Evolutionary conservation across 2,888 invertebrate species (phyloP), one percentile per base, ranked within the genome.

Genomic region (Brachycybe producta): DNA sequence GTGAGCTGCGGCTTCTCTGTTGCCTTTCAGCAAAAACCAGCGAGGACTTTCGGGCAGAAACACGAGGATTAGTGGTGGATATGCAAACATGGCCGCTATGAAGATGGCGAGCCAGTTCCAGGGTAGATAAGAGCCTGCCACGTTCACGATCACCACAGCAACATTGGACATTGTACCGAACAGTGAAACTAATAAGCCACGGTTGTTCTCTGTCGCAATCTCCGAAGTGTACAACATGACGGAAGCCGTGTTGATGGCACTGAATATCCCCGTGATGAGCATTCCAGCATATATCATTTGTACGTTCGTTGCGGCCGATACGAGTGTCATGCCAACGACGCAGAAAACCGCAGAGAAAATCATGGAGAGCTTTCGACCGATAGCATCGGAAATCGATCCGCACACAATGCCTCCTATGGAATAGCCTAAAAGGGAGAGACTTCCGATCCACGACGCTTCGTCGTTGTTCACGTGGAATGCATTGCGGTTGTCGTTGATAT

Each of bases 181-280:
- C 62, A 81, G 85, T 43, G 85, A 83, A 3, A 92, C 94, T 26
- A 94, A 72, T 13, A 84, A 80, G 5, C 94, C 94, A 54, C 95
- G 75, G 11, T 90, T 82, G 72, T 91, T 86, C 1, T 91, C 84
- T 63, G 91, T 87, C 27, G 92, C 75, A 1, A 88, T 85, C 70
- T 95, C 94, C 30, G 90, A 90, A 47, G 94, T 75, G 65, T 94
- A 95, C 2, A 94, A 87, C 0, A 94, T n/a, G n/a, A n/a, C n/a
- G n/a, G n/a, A n/a, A n/a, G n/a, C n/a, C n/a, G n/a, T n/a, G n/a
- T n/a, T n/a, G n/a, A n/a, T n/a, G n/a, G n/a, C n/a, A n/a, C n/a
- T n/a, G n/a, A n/a, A 92, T 57, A 87, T 75, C 17, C 84, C 81
- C 2, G 94, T 74, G n/a, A n/a, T n/a, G n/a, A n/a, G n/a, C n/a